Conservation (phyloP, 2,113 vertebrate genomes). For the Pelmatolapia mariae region DNA sequence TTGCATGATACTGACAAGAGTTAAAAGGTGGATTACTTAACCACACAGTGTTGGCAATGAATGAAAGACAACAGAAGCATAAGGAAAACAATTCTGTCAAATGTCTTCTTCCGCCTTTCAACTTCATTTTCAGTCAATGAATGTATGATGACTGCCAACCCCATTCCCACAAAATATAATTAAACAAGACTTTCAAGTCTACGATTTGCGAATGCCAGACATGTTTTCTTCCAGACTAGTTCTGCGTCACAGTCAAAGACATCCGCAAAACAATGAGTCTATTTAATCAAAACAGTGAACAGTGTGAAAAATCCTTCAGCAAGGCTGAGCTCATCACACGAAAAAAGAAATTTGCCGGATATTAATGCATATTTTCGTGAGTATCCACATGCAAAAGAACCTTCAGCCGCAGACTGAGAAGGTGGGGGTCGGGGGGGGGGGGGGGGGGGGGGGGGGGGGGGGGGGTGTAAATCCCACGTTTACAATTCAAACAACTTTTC, state of each 20-base stretch:
- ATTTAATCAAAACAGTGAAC: slow-evolving; percentile 33
- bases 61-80: background rate
- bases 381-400: background rate
- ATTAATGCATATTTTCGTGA: background rate
- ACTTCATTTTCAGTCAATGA: background rate
- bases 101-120: background rate
- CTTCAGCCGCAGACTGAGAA: background rate
- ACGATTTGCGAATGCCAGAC: slow-evolving; percentile 25
- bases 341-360: background rate
- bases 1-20: background rate
- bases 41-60: background rate
- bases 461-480: slow-evolving; percentile 16
- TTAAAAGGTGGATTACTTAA: background rate
- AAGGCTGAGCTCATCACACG: background rate
- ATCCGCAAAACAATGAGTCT: slow-evolving; percentile 31
- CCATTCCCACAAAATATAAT: background rate
- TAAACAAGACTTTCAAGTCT: background rate
- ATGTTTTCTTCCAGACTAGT: slow-evolving; percentile 26
- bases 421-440: background rate
- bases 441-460: background rate
- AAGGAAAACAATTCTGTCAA: background rate
- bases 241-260: slow-evolving; percentile 6
- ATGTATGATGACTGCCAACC: background rate
- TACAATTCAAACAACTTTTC: slow-evolving; percentile 41
- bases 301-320: background rate